A percentile compares a stretch with the other conserved stretches of the same genome.
phyloP scores from a whole-genome alignment of 2,888 invertebrate genomes.

The Dascillus cervinus region DNA sequence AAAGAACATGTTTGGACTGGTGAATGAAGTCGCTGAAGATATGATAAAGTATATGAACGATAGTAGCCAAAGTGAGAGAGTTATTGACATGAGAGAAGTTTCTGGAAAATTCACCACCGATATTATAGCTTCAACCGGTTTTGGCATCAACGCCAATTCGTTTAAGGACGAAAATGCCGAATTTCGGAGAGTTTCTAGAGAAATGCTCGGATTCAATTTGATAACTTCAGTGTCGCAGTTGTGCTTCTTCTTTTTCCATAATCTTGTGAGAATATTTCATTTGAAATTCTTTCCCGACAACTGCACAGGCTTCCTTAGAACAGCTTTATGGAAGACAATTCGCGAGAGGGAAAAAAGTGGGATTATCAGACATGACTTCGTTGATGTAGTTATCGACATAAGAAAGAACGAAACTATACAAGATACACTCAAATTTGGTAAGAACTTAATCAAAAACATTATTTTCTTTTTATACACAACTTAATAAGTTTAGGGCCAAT shows the following conservation, averaged over 20 bases:
- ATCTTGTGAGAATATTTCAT: constrained; percentile 33
- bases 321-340: too few relatives aligned
- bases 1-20: constrained; percentile 36
- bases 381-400: constrained; percentile 39
- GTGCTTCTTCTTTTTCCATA: constrained; percentile 41
- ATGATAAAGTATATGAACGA: not conserved
- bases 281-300: too few relatives aligned
- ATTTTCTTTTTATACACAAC: too few relatives aligned
- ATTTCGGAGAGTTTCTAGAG: constrained; percentile 40
- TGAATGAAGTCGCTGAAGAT: not conserved
- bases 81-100: constrained; percentile 26
- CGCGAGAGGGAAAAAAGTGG: too few relatives aligned
- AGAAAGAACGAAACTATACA: constrained; percentile 19
- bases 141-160: constrained; percentile 43
- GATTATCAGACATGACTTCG: too few relatives aligned
- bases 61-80: constrained; percentile 5
- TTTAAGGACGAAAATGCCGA: constrained; percentile 39
- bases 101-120: constrained; percentile 36
- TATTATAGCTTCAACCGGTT: constrained; percentile 44
- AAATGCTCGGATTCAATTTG: constrained; percentile 35
- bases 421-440: constrained; percentile 21
- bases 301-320: too few relatives aligned
- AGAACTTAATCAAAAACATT: too few relatives aligned
- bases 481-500: too few relatives aligned
- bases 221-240: constrained; percentile 36